phyloP scores from a whole-genome alignment of 2,888 invertebrate genomes.

The Cosmopolites sordidus region DNA sequence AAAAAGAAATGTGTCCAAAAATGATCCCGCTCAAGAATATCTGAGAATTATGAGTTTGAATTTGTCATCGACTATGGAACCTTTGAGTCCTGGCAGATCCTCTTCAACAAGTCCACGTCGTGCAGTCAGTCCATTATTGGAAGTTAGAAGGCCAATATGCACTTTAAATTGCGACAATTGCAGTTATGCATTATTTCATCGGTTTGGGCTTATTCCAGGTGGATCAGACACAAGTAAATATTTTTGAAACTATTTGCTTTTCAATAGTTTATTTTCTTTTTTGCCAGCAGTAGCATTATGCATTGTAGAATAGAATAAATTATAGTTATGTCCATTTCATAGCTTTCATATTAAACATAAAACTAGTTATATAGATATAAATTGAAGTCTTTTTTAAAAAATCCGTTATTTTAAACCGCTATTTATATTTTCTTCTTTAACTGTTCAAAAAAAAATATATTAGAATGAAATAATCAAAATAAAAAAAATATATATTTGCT shows the following conservation, averaged over 20 bases:
- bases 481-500: no score
- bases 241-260: constrained; percentile 6
- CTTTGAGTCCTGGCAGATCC: constrained; percentile 43
- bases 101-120: constrained; percentile 60
- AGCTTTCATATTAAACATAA: no score
- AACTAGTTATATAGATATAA: no score
- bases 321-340: no score
- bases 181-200: constrained; percentile 60
- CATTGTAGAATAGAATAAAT: no score
- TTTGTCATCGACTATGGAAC: constrained; percentile 50
- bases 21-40: constrained; percentile 6
- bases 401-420: no score
- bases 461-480: no score
- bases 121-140: constrained; percentile 65
- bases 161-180: constrained; percentile 71
- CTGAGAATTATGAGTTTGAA: constrained; percentile 52
- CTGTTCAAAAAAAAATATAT: no score
- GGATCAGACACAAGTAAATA: constrained; percentile 44
- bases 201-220: constrained; percentile 53
- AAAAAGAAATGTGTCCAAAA: background rate
- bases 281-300: no score
- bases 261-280: constrained; percentile 11
- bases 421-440: no score
- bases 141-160: constrained; percentile 67
- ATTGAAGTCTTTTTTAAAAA: no score